Evolutionary conservation across 2,797 vertebrate genomes (phyloP), one percentile per base, ranked within the genome.

Genomic region (Danio tinwini): DNA sequence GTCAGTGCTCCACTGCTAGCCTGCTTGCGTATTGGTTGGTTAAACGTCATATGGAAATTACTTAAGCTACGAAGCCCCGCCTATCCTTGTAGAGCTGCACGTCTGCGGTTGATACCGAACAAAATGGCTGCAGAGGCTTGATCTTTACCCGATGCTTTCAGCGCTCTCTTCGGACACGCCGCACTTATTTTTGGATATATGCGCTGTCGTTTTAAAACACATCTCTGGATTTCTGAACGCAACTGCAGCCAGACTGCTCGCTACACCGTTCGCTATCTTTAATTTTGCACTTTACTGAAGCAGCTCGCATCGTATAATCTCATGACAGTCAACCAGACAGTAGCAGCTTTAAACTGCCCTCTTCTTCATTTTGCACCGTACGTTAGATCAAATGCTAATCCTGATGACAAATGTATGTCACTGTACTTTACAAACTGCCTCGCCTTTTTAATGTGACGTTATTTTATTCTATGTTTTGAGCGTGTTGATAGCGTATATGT

Each of bases 81-180:
- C 92, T 90, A 89, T 87, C 85, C 88, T 82, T 72, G 87, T 76
- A 65, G 42, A 68, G 82, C 86, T 86, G 85, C 85, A 71, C 88
- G 85, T 88, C 88, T 78, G 79, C 91, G 8, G 89, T 92, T 92
- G 93, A 91, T 93, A 42, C 90, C 91, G 88, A 92, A 94, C 93
- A 94, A 94, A 94, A 94, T 94, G 93, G 93, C 93, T 93, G 93
- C 91, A 87, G 85, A 90, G 89, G 82, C 89, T 85, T 90, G 89
- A 71, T 90, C 91, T 88, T 88, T 82, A 82, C 86, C 89, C 87
- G 91, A 90, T 89, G 89, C 86, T 86, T 83, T 92, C 91, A 93
- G 91, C 89, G 90, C 90, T 87, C 87, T 74, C 85, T 88, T 83
- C 88, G 88, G 91, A 91, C 89, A 85, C 89, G 91, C 90, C 89